Percentiles rank a stretch among this genome's conserved stretches.
phyloP scores from a whole-genome alignment of 1,140 invertebrate species.

The Condylostylus longicornis region DNA sequence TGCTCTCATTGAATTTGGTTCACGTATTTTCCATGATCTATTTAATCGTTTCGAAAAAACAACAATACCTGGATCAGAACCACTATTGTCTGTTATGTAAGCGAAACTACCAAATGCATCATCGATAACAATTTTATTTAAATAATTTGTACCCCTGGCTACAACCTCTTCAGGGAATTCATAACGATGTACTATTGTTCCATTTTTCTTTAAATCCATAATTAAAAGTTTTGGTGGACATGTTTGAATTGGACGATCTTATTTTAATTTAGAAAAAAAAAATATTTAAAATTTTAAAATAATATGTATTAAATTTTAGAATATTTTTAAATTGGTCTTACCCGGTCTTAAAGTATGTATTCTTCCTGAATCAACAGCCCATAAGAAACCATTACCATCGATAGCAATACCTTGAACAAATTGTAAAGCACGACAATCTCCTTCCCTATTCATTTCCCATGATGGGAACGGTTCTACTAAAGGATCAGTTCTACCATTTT shows the following conservation, averaged over 20 bases:
- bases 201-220: slow-evolving; percentile 45
- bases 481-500: slow-evolving; percentile 38
- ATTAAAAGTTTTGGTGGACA: slow-evolving; percentile 51
- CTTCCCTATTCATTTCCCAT: slow-evolving; percentile 47
- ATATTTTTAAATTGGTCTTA: too few relatives aligned
- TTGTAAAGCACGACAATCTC: slow-evolving; percentile 46
- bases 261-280: too few relatives aligned
- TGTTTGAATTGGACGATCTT: not conserved
- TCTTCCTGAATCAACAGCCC: slow-evolving; percentile 51
- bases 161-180: slow-evolving; percentile 39
- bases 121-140: slow-evolving; percentile 54
- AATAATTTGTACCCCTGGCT: slow-evolving; percentile 35
- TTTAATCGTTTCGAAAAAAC: slow-evolving; percentile 44
- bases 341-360: too few relatives aligned
- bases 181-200: slow-evolving; percentile 38
- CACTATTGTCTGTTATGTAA: slow-evolving; percentile 52
- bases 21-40: slow-evolving; percentile 50
- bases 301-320: too few relatives aligned
- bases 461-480: slow-evolving; percentile 47
- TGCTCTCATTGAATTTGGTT: slow-evolving; percentile 43
- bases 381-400: slow-evolving; percentile 49
- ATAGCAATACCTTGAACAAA: slow-evolving; percentile 56
- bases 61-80: slow-evolving; percentile 49
- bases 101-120: slow-evolving; percentile 47
- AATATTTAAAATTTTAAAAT: too few relatives aligned